Conservation (phyloP, 2,797 vertebrate genomes). For the Synanceia verrucosa region DNA sequence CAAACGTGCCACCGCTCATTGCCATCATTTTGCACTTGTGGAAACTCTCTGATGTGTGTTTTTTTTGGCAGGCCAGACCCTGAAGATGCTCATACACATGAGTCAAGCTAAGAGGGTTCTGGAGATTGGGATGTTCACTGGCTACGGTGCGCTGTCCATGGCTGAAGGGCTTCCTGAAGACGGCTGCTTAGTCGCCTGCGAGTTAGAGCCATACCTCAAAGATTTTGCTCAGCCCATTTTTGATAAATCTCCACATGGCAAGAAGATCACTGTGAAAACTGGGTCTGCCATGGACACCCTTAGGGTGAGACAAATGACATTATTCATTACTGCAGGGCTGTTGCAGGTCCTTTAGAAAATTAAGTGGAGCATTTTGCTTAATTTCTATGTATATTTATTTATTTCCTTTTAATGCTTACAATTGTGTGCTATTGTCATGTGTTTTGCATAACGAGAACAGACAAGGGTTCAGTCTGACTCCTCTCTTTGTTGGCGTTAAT, state of each 20-base stretch:
- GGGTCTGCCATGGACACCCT: conserved; percentile 78
- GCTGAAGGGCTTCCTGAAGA: conserved; percentile 81
- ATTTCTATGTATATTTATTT: background rate
- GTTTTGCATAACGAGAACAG: conserved; percentile 1
- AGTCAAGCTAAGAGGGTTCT: conserved; percentile 78
- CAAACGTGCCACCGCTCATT: background rate
- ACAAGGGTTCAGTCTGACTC: background rate
- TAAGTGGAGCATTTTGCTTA: background rate
- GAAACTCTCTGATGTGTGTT: background rate
- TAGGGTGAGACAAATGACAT: conserved; percentile 61
- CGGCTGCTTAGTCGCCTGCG: conserved; percentile 74
- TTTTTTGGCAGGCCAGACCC: conserved; percentile 69
- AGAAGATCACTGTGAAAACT: conserved; percentile 78
- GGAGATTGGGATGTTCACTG: conserved; percentile 81
- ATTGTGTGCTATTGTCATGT: background rate
- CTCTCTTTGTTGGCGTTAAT: background rate
- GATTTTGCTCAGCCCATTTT: conserved; percentile 77
- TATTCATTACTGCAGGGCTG: background rate
- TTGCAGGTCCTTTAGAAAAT: background rate
- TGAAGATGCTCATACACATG: conserved; percentile 80
- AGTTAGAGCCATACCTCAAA: conserved; percentile 75
- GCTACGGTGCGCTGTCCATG: conserved; percentile 78
- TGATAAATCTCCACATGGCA: conserved; percentile 79
- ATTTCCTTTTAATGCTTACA: background rate
- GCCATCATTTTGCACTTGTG: background rate